Evolutionary conservation across 2,888 invertebrate species (phyloP).

Genomic region (Nipponacmea schrenckii): DNA sequence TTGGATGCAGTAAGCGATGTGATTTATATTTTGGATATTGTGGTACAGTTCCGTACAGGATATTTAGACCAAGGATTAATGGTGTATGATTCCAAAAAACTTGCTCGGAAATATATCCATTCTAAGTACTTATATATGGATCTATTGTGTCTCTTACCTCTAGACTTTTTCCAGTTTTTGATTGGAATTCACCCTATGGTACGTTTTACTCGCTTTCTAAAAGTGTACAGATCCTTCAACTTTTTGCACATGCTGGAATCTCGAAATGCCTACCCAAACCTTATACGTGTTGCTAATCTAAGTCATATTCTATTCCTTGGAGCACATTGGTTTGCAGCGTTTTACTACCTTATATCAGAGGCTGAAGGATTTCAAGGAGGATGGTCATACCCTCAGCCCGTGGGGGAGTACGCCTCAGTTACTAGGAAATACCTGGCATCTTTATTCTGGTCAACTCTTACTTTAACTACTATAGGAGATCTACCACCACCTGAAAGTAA

Average conservation of each 20-base stretch:
- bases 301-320: conserved; percentile 93
- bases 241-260: conserved; percentile 96
- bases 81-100: conserved; percentile 90
- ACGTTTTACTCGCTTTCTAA: conserved; percentile 72
- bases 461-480: conserved; percentile 94
- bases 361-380: conserved; percentile 70
- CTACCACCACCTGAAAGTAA: conserved; percentile 95
- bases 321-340: conserved; percentile 98
- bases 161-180: conserved; percentile 87
- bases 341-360: conserved; percentile 93
- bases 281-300: conserved; percentile 94
- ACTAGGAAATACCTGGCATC: conserved; percentile 94
- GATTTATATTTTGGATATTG: conserved; percentile 87
- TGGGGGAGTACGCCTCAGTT: conserved; percentile 79
- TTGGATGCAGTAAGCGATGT: conserved; percentile 85
- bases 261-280: conserved; percentile 92
- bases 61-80: conserved; percentile 90
- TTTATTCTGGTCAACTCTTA: conserved; percentile 95
- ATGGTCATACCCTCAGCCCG: conserved; percentile 73
- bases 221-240: conserved; percentile 84
- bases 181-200: conserved; percentile 80
- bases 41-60: conserved; percentile 92
- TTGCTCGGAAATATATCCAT: conserved; percentile 87
- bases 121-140: conserved; percentile 88
- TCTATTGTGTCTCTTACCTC: conserved; percentile 82